phyloP scores from a whole-genome alignment of 1,140 invertebrate genomes.

The Harpegnathos saltator region DNA sequence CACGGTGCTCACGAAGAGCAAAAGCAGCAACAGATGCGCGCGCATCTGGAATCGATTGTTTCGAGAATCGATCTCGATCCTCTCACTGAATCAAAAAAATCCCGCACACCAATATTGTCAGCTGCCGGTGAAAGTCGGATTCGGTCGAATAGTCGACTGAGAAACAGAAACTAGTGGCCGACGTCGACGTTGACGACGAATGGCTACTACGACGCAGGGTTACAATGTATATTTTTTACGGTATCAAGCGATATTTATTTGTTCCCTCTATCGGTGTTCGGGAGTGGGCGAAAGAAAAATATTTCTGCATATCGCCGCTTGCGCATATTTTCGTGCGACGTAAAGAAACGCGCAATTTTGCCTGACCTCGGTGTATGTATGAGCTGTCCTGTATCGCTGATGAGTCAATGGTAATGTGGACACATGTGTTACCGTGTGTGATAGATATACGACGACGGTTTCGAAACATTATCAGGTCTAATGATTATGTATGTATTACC shows the following conservation, averaged over 20 bases:
- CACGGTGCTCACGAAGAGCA: neutral
- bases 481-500: neutral
- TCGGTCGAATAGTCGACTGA: neutral
- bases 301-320: constrained; percentile 25
- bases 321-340: neutral
- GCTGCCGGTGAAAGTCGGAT: neutral
- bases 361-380: neutral
- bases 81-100: neutral
- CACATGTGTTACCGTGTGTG: neutral
- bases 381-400: neutral
- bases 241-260: neutral
- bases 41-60: constrained; percentile 13
- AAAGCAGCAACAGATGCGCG: neutral
- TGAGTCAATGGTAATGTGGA: constrained; percentile 35
- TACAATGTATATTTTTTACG: constrained; percentile 20
- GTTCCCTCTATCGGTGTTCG: neutral
- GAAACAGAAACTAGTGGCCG: neutral
- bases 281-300: neutral
- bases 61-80: neutral
- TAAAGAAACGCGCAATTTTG: constrained; percentile 10
- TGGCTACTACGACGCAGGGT: neutral
- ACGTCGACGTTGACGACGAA: no score
- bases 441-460: no score
- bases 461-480: neutral
- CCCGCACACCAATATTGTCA: neutral